Base-by-base conservation (phyloP, 2,113 vertebrate species). In the Butorides virescens region DNA sequence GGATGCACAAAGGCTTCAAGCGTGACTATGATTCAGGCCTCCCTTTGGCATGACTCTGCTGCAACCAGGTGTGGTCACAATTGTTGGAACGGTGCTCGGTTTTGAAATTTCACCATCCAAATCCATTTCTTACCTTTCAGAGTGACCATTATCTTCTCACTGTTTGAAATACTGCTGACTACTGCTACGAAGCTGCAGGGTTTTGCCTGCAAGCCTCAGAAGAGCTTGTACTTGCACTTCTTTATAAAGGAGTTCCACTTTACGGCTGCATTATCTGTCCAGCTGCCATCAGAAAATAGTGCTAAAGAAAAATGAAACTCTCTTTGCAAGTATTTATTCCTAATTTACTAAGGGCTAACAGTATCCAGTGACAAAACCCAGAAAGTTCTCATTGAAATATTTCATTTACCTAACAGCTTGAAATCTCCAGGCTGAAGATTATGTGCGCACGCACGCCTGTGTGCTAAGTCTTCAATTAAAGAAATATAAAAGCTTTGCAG, bases 351-450 rank as follows among this genome's bases (percentile, higher is more conserved):
- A 81, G 29, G 85, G 72, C 72, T 91, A 83, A 89, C 59, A 85
- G 73, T 90, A 94, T 66, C 87, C 65, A 63, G 73, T 66, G 66
- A 79, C 68, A 77, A 92, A 96, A 61, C 59, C 37, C 44, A 15
- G 12, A 95, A 66, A 93, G 36, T 32, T 92, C 66, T 73, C 53
- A 17, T 25, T 92, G 91, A 97, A 96, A 88, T 67, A 97, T 74
- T 95, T 91, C 78, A 94, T 95, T 97, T 95, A 91, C 50, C 81
- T 91, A 97, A 95, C 84, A 95, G 68, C 80, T 92, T 97, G 93
- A 96, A 92, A 65, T 85, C 59, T 95, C 86, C 56, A 85, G 56
- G 63, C 74, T 89, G 78, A 56, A 85, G 75, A 68, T 72, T 76
- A 67, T 37, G n/a, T 79, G 88, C 4, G 4, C 3, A 4, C 34